Evolutionary conservation across 2,797 vertebrate genomes (phyloP).

Genomic region (Adelosebastes latens): DNA sequence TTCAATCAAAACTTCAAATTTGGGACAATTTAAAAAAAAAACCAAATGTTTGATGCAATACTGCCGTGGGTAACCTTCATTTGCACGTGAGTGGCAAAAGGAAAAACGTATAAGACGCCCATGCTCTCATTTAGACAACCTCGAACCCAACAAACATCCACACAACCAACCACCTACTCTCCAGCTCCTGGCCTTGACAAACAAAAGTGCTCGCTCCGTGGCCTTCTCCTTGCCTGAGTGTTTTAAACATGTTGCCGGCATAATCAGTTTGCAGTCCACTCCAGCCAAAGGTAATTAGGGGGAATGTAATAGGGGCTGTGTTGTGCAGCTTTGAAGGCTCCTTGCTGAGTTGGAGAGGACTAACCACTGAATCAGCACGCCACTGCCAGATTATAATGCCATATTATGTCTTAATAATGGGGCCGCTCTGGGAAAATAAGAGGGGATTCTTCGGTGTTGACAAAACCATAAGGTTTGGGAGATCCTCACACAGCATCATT

Average conservation of each 20-base stretch:
- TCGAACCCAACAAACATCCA: constrained; percentile 10
- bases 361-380: constrained; percentile 40
- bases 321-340: constrained; percentile 50
- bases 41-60: not conserved
- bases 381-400: constrained; percentile 14
- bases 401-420: constrained; percentile 31
- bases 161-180: constrained; percentile 25
- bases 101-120: not conserved
- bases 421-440: not conserved
- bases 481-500: not conserved
- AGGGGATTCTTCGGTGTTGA: not conserved
- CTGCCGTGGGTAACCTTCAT: too few relatives aligned
- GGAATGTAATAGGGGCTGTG: constrained; percentile 34
- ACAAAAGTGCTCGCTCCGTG: constrained; percentile 1
- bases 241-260: constrained; percentile 10
- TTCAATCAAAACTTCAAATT: too few relatives aligned
- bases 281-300: constrained; percentile 45
- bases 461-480: constrained; percentile 13
- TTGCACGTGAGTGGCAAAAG: not conserved
- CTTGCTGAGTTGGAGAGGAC: constrained; percentile 38
- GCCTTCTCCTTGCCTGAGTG: constrained; percentile 26
- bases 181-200: constrained; percentile 1
- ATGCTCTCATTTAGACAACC: not conserved
- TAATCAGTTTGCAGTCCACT: constrained; percentile 46
- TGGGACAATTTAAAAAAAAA: too few relatives aligned